Conservation (phyloP, 2,113 vertebrate species). For the Caranx ignobilis region DNA sequence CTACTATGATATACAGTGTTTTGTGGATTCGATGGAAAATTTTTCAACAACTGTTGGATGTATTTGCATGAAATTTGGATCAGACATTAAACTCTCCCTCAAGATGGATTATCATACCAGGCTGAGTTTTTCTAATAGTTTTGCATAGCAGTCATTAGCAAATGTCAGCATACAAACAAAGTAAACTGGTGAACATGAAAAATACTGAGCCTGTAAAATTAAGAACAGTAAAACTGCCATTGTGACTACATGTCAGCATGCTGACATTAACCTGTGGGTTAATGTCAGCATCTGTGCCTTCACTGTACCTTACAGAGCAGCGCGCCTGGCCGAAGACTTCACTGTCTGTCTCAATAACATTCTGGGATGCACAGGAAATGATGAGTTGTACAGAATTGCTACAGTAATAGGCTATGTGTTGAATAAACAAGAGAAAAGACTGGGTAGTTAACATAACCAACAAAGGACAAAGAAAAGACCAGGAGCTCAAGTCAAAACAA, state of each 20-base stretch:
- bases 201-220: background rate
- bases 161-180: background rate
- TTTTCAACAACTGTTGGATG: background rate
- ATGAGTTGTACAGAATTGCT: background rate
- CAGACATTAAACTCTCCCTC: background rate
- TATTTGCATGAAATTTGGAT: background rate
- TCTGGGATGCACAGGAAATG: background rate
- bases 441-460: background rate
- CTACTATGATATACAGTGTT: background rate
- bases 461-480: conserved; percentile 9
- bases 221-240: background rate
- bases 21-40: background rate
- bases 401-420: background rate
- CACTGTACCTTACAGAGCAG: background rate
- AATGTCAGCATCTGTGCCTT: background rate
- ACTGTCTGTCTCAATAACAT: background rate
- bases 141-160: background rate
- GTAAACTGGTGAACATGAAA: background rate
- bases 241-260: background rate
- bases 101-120: background rate
- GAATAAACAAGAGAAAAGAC: background rate
- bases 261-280: background rate
- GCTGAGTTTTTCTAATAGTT: background rate
- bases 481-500: conserved; percentile 11
- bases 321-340: background rate